These are phyloP conservation scores for Parus major DNA, from an alignment of 2,113 vertebrate genomes.

Conservation along the genomic window DNA sequence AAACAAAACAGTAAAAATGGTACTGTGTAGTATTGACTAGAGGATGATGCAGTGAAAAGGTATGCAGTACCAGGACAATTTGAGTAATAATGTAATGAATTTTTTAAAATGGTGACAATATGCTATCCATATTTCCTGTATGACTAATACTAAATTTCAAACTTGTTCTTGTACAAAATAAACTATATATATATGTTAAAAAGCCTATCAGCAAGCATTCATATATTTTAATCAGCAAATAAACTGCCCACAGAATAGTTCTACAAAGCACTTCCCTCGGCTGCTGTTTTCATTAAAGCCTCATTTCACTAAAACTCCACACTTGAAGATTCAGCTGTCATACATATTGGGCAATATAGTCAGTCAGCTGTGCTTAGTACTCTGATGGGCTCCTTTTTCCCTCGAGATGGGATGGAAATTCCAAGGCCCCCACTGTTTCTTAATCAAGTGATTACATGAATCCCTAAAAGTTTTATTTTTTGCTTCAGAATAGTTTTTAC, in stretches of 20 bases:
- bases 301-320: background rate
- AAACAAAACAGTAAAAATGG: background rate
- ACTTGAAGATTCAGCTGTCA: background rate
- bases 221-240: background rate
- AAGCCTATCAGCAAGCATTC: background rate
- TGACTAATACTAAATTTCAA: background rate
- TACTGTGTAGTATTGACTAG: background rate
- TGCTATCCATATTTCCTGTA: background rate
- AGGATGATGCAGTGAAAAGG: background rate
- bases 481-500: background rate
- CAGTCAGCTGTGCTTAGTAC: background rate
- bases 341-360: fast-evolving
- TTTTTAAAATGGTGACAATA: background rate
- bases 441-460: background rate
- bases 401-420: background rate
- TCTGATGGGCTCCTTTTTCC: background rate
- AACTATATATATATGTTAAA: background rate
- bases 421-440: background rate
- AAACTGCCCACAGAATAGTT: background rate
- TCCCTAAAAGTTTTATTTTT: background rate
- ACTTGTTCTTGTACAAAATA: background rate
- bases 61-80: background rate
- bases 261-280: background rate
- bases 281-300: background rate
- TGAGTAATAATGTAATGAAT: background rate